Conservation (phyloP, 2,797 vertebrate genomes). For the Syngnathus rostellatus region DNA sequence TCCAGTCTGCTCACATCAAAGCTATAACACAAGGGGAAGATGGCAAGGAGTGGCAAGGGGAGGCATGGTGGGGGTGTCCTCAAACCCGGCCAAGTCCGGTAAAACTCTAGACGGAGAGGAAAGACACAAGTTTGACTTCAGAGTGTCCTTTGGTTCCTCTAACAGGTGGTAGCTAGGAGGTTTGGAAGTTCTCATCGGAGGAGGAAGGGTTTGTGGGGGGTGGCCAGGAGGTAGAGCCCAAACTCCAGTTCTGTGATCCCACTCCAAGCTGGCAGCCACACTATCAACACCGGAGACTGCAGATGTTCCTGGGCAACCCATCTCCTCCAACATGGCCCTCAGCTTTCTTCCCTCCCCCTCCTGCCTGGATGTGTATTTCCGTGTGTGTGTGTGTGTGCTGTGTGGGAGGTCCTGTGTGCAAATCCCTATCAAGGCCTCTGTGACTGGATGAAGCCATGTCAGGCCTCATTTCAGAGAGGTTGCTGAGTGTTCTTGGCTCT, state of each 20-base stretch:
- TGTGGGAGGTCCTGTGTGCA: constrained; percentile 59
- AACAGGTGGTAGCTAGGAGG: constrained; percentile 77
- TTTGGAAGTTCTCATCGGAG: constrained; percentile 72
- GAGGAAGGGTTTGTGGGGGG: constrained; percentile 25
- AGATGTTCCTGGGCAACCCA: constrained; percentile 74
- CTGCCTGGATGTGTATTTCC: constrained; percentile 28
- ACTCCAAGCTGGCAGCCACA: constrained; percentile 75
- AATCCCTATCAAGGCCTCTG: constrained; percentile 63
- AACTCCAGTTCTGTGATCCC: constrained; percentile 73
- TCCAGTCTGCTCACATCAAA: constrained; percentile 66
- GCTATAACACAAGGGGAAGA: constrained; percentile 49
- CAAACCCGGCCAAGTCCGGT: constrained; percentile 56
- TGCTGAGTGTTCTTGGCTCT: constrained; percentile 21
- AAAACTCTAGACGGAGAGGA: constrained; percentile 22
- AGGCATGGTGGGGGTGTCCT: constrained; percentile 24
- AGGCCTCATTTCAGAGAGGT: constrained; percentile 52
- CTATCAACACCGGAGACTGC: constrained; percentile 76
- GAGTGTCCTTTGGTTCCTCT: constrained; percentile 66
- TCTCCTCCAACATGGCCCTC: constrained; percentile 71
- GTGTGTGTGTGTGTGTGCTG: constrained; percentile 38
- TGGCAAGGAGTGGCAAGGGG: background rate
- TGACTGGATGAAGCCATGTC: constrained; percentile 62
- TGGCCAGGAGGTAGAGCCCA: constrained; percentile 74
- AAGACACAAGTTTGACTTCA: constrained; percentile 54
- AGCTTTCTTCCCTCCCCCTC: constrained; percentile 54